A percentile compares a stretch with the other conserved stretches of the same genome.
phyloP scores from a whole-genome alignment of 1,140 invertebrate genomes.

The Solenopsis invicta region DNA sequence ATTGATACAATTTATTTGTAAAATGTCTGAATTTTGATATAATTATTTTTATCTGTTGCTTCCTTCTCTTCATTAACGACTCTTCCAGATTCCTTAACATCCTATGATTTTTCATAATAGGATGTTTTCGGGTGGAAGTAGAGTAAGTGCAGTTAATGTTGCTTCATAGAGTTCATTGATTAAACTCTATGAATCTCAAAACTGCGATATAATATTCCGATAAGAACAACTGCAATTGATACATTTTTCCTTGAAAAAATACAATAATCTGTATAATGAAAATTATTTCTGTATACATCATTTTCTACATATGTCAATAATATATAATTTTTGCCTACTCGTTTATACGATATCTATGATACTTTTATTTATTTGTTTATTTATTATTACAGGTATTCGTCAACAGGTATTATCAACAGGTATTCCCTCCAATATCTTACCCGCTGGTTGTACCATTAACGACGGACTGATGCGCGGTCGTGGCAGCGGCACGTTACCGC shows the following conservation, averaged over 20 bases:
- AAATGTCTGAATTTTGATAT: neutral
- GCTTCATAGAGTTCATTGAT: conserved; percentile 60
- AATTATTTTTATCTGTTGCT: neutral
- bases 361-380: neutral
- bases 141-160: conserved; percentile 70
- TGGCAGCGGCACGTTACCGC: conserved; percentile 79
- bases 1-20: neutral
- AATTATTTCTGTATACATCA: neutral
- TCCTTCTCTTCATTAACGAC: neutral
- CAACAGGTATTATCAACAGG: too few relatives aligned
- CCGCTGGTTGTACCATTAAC: conserved; percentile 79
- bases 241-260: neutral
- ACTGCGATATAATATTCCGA: conserved; percentile 64
- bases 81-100: conserved; percentile 68
- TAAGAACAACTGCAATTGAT: neutral
- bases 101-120: conserved; percentile 7
- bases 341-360: neutral
- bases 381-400: conserved; percentile 77
- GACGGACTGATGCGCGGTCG: conserved; percentile 79
- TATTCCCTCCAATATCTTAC: conserved; percentile 79
- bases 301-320: neutral
- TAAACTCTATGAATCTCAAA: conserved; percentile 70
- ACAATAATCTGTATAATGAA: conserved; percentile 2
- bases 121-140: conserved; percentile 71
- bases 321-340: neutral